Conservation (phyloP, 2,797 vertebrate genomes). For the Varecia variegata region DNA sequence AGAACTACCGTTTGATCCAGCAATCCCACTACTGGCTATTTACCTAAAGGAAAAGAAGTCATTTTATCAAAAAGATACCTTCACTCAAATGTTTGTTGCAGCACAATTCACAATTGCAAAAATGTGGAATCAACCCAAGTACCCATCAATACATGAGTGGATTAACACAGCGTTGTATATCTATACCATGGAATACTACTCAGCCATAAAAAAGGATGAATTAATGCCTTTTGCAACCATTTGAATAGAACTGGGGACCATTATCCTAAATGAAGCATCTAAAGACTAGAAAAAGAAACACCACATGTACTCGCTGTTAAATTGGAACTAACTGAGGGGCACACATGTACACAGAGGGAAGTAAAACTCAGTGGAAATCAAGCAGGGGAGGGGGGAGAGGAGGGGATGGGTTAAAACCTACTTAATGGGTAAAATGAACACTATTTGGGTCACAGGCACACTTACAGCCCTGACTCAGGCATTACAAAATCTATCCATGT, state of each 20-base stretch:
- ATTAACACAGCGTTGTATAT: neutral
- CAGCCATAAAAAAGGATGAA: neutral
- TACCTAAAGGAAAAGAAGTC: neutral
- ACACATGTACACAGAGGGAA: neutral
- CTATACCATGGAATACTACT: neutral
- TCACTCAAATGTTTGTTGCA: neutral
- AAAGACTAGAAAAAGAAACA: neutral
- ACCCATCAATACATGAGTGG: neutral
- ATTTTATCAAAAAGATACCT: neutral
- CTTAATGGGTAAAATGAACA: neutral
- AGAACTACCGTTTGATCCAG: neutral
- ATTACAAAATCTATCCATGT: neutral
- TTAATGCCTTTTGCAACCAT: neutral
- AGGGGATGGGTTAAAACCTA: neutral
- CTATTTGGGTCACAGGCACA: neutral
- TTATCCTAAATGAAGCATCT: neutral
- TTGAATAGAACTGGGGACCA: neutral
- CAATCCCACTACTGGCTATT: neutral
- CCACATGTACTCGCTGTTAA: neutral
- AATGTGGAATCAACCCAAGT: neutral
- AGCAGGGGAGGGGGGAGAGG: neutral
- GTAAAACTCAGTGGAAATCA: neutral
- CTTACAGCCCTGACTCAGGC: neutral
- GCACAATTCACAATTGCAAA: neutral
- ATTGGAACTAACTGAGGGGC: neutral